phyloP scores from a whole-genome alignment of 2,888 invertebrate genomes.

The Quadroppia sp. region DNA sequence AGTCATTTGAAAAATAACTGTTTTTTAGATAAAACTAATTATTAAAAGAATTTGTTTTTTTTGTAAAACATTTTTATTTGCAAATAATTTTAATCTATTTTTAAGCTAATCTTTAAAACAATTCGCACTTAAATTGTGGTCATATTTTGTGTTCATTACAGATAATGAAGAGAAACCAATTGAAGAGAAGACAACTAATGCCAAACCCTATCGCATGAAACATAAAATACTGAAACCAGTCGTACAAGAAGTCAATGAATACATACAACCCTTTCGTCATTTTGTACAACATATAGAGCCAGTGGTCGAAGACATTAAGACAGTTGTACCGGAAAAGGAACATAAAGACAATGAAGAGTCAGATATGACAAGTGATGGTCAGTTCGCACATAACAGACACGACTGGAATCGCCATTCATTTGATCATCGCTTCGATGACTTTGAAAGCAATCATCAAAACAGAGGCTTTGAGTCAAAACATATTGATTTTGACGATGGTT shows the following conservation, averaged over 20 bases:
- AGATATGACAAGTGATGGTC: neutral
- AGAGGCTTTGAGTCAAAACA: no score
- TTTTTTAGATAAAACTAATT: no score
- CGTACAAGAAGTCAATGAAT: slow-evolving; percentile 38
- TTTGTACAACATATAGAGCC: slow-evolving; percentile 19
- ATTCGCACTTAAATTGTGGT: no score
- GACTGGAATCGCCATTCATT: neutral
- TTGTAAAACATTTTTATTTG: no score
- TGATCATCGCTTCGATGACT: neutral
- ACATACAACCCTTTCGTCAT: slow-evolving; percentile 39
- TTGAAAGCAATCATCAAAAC: neutral
- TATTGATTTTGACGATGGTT: neutral
- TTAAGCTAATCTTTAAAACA: neutral
- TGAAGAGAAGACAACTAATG: slow-evolving; percentile 23
- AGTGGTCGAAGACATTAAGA: slow-evolving; percentile 28
- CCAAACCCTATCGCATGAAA: slow-evolving; percentile 21
- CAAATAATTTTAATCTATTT: no score
- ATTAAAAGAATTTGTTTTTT: no score
- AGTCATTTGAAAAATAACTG: no score
- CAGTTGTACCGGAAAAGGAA: slow-evolving; percentile 18
- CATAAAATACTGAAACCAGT: slow-evolving; percentile 37
- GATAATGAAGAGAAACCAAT: neutral
- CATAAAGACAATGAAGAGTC: neutral
- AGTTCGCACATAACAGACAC: neutral
- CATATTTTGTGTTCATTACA: neutral